phyloP scores from a whole-genome alignment of 2,113 vertebrate species.

The Dromiciops gliroides region DNA sequence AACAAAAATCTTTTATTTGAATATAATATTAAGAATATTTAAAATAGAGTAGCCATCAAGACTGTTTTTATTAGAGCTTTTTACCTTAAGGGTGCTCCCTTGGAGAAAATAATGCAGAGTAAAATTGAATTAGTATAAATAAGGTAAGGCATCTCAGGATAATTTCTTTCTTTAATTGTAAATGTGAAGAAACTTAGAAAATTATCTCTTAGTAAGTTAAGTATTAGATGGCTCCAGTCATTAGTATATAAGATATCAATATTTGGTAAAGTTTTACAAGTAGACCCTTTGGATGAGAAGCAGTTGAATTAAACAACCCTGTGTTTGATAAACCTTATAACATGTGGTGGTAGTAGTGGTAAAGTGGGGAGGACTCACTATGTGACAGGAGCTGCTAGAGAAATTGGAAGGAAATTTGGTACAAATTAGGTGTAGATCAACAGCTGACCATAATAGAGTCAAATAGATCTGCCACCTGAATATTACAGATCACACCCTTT shows the following conservation, averaged over 20 bases:
- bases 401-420: no score
- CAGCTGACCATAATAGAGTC: no score
- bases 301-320: not conserved
- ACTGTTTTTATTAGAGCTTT: not conserved
- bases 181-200: not conserved
- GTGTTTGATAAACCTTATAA: not conserved
- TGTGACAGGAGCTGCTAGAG: no score
- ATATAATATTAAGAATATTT: not conserved
- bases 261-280: not conserved
- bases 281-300: not conserved
- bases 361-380: no score
- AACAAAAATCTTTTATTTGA: not conserved
- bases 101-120: not conserved
- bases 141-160: not conserved
- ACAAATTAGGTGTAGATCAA: no score
- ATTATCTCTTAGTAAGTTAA: not conserved
- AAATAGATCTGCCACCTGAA: no score
- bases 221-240: not conserved
- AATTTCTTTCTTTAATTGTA: not conserved
- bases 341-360: no score
- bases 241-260: not conserved
- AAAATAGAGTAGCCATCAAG: not conserved
- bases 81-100: not conserved
- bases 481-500: not conserved
- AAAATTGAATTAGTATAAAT: not conserved